These are phyloP conservation scores for Bimastos eiseni DNA, from an alignment of 2,888 invertebrate species.

Conservation along the genomic window DNA sequence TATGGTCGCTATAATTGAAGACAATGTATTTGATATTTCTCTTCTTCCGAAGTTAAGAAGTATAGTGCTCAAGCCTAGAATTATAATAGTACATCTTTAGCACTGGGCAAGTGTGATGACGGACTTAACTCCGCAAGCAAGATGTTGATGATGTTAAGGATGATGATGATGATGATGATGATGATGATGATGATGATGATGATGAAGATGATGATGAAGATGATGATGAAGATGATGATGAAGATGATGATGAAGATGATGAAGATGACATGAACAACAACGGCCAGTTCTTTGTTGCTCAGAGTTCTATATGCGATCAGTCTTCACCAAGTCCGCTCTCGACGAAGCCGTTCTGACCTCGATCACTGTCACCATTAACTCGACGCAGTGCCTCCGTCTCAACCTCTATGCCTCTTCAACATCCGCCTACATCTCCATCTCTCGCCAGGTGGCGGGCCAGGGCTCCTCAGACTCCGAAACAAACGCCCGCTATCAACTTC, in stretches of 20 bases:
- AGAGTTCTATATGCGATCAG: slow-evolving; percentile 32
- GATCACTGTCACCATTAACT: neutral
- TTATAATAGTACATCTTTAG: too few species aligned
- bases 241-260: neutral
- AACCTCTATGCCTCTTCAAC: slow-evolving; percentile 16
- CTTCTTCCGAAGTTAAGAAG: too few species aligned
- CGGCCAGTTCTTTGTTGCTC: neutral
- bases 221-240: neutral
- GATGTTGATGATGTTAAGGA: neutral
- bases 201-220: neutral
- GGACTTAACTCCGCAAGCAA: too few species aligned
- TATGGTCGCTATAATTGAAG: too few species aligned
- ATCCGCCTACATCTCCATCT: slow-evolving; percentile 17
- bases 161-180: neutral
- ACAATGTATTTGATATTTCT: too few species aligned
- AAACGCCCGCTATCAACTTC: neutral
- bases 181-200: neutral
- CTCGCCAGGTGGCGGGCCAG: neutral
- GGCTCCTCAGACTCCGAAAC: neutral
- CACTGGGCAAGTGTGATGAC: too few species aligned
- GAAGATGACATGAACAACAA: too few species aligned
- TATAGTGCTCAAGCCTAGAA: too few species aligned
- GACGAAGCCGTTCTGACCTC: slow-evolving; percentile 20
- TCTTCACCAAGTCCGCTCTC: neutral
- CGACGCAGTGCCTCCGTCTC: slow-evolving; percentile 25